Conservation (phyloP, 2,797 vertebrate genomes). For the Manis crassicaudata region DNA sequence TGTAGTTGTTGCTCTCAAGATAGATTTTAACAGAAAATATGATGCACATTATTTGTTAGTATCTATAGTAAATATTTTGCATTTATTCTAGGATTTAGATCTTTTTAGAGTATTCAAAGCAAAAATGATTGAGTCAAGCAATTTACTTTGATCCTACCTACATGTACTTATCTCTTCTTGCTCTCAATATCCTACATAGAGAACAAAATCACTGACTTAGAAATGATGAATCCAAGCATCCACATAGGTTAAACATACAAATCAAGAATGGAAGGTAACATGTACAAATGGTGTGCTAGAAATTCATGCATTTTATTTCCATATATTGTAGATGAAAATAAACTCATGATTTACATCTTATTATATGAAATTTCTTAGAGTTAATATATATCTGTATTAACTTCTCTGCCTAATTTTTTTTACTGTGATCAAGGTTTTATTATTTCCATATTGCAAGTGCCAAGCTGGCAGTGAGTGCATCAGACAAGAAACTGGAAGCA, state of each 20-base stretch:
- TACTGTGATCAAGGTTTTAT: conserved; percentile 1
- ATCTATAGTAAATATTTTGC: neutral
- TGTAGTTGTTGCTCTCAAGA: neutral
- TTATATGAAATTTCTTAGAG: neutral
- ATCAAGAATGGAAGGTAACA: neutral
- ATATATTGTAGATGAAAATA: neutral
- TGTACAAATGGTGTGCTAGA: neutral
- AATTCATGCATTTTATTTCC: neutral
- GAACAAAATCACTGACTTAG: neutral
- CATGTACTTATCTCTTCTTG: neutral
- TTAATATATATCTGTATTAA: neutral
- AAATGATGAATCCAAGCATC: neutral
- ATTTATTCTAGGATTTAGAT: conserved; percentile 12
- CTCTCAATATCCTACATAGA: neutral
- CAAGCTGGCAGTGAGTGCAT: neutral
- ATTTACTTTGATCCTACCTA: neutral
- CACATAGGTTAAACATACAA: neutral
- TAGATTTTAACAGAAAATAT: neutral
- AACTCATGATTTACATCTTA: neutral
- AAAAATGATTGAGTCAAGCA: neutral
- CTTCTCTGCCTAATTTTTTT: neutral
- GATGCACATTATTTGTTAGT: neutral
- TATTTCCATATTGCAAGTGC: neutral
- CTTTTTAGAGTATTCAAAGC: neutral
- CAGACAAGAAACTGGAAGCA: neutral